Evolutionary conservation across 2,888 invertebrate genomes (phyloP), one percentile per base, ranked within the genome.

Genomic region (Phalera bucephala): DNA sequence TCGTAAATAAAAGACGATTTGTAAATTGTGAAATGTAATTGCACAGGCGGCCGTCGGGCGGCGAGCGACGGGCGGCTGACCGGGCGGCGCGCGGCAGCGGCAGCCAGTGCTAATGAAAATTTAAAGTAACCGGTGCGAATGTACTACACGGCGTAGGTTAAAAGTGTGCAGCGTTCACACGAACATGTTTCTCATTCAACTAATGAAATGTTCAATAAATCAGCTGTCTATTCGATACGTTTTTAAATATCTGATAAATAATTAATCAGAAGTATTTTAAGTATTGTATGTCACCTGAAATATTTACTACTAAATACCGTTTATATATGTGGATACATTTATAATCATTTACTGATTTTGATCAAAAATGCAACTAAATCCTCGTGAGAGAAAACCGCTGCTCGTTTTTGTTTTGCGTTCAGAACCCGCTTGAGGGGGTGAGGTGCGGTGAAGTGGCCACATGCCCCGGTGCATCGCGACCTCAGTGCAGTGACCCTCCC

Each of bases 1-100:
- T 69, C 62, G 66, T 68, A 71, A 70, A 78, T 70, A 77, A 78
- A 80, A 73, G 72, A 80, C 73, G 76, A 78, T 79, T 77, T 77
- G 72, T 73, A 74, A 81, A 80, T 79, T 76, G 73, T 65, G 41
- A 80, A 79, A 77, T 83, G 80, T 82, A 83, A 83, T 83, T 83
- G 80, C 67, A 72, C 68, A 68, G 55, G 68, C 37, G 48, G 52
- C 32, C 32, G 52, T 28, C 52, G 32, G 46, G 39, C 38, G 40
- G 44, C 31, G 29, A 34, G 35, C 22, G 38, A 43, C 51, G 39
- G 42, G 41, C 52, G 48, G 49, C 26, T 15, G 40, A 43, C 31
- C 35, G 40, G 40, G 33, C 37, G 44, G 54, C 31, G 37, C 33
- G 17, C 36, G 43, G 45, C 36, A 45, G 45, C 44, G 41, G 45